phyloP scores from a whole-genome alignment of 2,797 vertebrate genomes.

The Sebastes nivosus region DNA sequence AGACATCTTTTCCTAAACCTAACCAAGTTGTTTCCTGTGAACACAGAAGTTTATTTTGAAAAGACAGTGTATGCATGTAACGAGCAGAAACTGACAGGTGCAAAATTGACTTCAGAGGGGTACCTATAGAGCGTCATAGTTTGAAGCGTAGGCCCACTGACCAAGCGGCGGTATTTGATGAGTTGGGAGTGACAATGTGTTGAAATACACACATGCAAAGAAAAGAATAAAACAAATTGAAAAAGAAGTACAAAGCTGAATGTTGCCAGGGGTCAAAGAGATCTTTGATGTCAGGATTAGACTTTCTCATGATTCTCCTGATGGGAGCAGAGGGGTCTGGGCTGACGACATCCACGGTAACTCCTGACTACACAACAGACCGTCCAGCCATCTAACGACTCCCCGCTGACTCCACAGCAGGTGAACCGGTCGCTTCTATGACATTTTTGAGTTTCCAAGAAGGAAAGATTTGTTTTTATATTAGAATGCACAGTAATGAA shows the following conservation, averaged over 20 bases:
- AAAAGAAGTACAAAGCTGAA: background rate
- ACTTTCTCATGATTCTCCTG: background rate
- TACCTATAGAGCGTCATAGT: background rate
- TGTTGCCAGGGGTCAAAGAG: conserved; percentile 16
- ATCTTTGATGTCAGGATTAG: conserved; percentile 43
- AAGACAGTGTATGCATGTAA: background rate
- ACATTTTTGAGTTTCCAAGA: background rate
- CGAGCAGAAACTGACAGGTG: background rate
- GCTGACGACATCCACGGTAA: conserved; percentile 53
- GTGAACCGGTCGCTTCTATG: background rate
- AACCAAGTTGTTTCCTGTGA: too few relatives aligned
- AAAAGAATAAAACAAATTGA: background rate
- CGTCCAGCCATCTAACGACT: background rate
- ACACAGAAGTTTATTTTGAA: too few relatives aligned
- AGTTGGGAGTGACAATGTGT: background rate
- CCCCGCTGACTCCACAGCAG: conserved; percentile 6
- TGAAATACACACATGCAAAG: background rate
- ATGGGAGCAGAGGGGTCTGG: conserved; percentile 9
- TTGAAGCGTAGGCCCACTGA: background rate
- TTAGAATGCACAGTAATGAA: background rate
- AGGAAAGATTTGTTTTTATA: background rate
- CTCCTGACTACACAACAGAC: background rate
- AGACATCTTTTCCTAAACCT: too few relatives aligned
- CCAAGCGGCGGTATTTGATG: background rate
- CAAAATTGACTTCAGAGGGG: background rate